Percentiles rank a stretch among this genome's conserved stretches.
These are phyloP conservation scores for Struthio camelus DNA, from an alignment of 2,113 vertebrate species.

Conservation along the genomic window DNA sequence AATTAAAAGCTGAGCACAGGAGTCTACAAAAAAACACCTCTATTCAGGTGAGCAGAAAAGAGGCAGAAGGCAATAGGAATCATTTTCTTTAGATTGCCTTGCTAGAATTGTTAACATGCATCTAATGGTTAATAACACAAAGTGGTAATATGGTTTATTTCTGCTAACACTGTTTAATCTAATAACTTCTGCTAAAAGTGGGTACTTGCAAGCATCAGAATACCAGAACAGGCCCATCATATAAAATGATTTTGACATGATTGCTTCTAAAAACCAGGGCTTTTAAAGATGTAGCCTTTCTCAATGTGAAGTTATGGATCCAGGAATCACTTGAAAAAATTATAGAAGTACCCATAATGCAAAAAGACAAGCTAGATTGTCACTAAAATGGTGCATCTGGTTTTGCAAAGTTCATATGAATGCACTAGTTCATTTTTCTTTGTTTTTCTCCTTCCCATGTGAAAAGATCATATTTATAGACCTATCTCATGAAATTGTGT, in stretches of 20 bases:
- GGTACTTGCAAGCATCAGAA: not conserved
- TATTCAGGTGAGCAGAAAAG: not conserved
- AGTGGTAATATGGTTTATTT: not conserved
- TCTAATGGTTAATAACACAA: not conserved
- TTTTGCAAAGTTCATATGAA: not conserved
- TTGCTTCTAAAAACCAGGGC: not conserved
- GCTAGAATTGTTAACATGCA: not conserved
- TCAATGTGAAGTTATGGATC: not conserved
- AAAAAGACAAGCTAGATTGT: not conserved
- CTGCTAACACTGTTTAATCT: not conserved
- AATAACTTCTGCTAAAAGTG: not conserved
- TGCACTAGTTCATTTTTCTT: not conserved
- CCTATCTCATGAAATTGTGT: not conserved
- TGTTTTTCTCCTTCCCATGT: not conserved
- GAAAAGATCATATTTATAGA: not conserved
- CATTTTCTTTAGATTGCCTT: not conserved
- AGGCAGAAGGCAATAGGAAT: not conserved
- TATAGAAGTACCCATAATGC: rapidly evolving
- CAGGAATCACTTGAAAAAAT: not conserved
- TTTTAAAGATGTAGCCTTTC: not conserved
- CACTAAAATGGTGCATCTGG: not conserved
- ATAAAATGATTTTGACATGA: not conserved
- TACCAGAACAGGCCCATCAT: not conserved
- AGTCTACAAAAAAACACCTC: not conserved
- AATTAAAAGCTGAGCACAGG: not conserved